Evolutionary conservation across 2,888 invertebrate genomes (phyloP).

Genomic region (Podabrus alpinus): DNA sequence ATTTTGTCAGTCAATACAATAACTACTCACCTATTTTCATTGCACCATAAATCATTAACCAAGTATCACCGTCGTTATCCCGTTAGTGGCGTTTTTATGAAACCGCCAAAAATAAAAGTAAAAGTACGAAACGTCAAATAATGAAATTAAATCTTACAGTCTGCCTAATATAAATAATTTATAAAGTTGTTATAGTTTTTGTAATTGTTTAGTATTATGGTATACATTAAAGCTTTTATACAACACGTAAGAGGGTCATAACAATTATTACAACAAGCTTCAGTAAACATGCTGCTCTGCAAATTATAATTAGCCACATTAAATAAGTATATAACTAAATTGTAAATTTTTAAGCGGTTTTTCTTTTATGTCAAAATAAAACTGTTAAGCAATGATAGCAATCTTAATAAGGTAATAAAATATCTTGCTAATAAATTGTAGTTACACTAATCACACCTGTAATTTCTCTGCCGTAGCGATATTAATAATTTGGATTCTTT

Average conservation of each 20-base stretch:
- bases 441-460: background rate
- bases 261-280: conserved; percentile 22
- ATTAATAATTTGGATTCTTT: background rate
- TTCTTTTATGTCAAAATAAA: conserved; percentile 26
- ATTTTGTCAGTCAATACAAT: background rate
- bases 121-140: background rate
- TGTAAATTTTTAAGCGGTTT: conserved; percentile 26
- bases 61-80: background rate
- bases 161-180: background rate
- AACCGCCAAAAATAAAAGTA: background rate
- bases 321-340: conserved; percentile 17
- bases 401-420: conserved; percentile 30
- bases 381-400: conserved; percentile 27
- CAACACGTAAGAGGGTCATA: conserved; percentile 19
- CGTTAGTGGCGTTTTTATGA: background rate
- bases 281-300: conserved; percentile 18
- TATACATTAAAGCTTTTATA: background rate
- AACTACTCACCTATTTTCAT: background rate
- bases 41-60: background rate
- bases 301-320: conserved; percentile 16
- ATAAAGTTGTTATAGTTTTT: background rate
- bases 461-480: background rate
- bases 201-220: background rate
- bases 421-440: conserved; percentile 30
- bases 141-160: background rate